A percentile compares a stretch with the other conserved stretches of the same genome.
Conservation (phyloP, 2,113 vertebrate species). For the Monarcha castaneiventris region DNA sequence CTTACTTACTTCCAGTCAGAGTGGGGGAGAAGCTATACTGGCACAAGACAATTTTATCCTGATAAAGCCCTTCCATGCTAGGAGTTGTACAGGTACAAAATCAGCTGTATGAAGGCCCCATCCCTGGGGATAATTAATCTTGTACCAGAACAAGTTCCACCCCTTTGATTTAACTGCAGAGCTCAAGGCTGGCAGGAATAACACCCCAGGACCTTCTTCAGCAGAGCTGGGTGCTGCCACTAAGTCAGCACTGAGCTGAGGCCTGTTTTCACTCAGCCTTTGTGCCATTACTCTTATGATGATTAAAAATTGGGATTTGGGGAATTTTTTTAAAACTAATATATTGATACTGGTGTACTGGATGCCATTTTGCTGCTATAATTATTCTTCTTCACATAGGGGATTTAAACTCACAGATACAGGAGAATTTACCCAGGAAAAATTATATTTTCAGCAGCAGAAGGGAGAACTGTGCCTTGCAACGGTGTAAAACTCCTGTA, state of each 20-base stretch:
- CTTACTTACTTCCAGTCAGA: not conserved
- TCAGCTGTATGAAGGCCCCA: not conserved
- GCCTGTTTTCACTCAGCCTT: not conserved
- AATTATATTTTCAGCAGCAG: not conserved
- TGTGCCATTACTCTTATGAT: not conserved
- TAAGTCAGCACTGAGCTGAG: not conserved
- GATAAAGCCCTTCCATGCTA: not conserved
- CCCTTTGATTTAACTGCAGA: not conserved
- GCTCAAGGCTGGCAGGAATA: not conserved
- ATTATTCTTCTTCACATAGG: not conserved
- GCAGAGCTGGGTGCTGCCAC: not conserved
- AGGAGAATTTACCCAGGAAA: not conserved
- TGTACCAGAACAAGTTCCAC: not conserved
- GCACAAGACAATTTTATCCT: not conserved
- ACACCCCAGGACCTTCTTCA: not conserved
- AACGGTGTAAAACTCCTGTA: not conserved
- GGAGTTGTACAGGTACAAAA: not conserved
- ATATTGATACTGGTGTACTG: not conserved
- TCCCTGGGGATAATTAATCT: not conserved
- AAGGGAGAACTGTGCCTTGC: not conserved
- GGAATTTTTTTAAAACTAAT: not conserved
- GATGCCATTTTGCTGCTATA: not conserved
- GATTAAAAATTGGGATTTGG: not conserved
- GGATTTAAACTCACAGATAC: not conserved
- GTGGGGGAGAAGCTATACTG: not conserved